These are phyloP conservation scores for Phenacoccus solenopsis DNA, from an alignment of 1,140 invertebrate genomes.

Conservation along the genomic window DNA sequence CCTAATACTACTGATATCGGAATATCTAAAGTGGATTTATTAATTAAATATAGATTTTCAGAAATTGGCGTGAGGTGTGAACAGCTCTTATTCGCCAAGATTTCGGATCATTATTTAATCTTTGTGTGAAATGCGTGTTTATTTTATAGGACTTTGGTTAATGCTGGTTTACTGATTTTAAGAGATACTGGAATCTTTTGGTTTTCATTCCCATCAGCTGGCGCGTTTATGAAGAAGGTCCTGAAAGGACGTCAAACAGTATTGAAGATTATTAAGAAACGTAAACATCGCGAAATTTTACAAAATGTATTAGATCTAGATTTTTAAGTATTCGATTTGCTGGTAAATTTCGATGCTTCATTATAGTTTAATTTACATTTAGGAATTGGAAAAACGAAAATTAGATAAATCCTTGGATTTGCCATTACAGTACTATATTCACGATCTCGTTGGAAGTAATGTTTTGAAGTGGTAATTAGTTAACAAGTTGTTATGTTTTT, in stretches of 20 bases:
- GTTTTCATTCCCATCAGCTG: slow-evolving; percentile 22
- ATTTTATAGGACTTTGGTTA: slow-evolving; percentile 17
- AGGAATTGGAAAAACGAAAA: background rate
- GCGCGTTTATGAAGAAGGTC: slow-evolving; percentile 18
- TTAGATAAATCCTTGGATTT: background rate
- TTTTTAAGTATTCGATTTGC: background rate
- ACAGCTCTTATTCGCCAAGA: no score
- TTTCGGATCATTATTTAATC: no score
- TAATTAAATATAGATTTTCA: slow-evolving; percentile 9
- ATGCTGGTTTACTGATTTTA: slow-evolving; percentile 20
- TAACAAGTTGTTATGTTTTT: no score
- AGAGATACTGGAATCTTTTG: slow-evolving; percentile 19
- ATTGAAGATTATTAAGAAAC: slow-evolving; percentile 17
- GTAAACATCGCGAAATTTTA: slow-evolving; percentile 22
- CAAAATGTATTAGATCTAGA: slow-evolving; percentile 17
- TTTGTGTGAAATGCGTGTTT: no score
- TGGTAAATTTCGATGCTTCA: background rate
- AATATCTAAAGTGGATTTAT: background rate
- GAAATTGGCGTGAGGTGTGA: background rate
- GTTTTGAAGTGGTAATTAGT: background rate
- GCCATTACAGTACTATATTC: background rate
- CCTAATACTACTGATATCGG: background rate
- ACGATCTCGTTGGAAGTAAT: background rate
- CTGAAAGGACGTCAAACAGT: slow-evolving; percentile 18
- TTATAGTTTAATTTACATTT: background rate